Evolutionary conservation across 2,888 invertebrate species (phyloP).

Genomic region (Pycnomerus fuliginosus): DNA sequence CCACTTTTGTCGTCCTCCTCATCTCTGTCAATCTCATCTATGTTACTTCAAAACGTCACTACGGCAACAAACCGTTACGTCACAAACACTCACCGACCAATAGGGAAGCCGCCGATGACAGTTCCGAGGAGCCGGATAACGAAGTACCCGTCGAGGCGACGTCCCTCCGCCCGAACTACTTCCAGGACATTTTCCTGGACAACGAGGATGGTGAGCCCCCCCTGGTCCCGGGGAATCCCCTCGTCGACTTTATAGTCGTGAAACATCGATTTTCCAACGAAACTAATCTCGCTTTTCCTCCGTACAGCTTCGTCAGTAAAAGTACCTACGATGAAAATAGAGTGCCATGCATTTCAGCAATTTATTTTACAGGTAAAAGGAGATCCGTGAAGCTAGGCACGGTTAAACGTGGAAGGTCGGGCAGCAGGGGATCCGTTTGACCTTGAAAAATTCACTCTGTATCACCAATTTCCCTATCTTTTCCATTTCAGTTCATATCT

Average conservation of each 20-base stretch:
- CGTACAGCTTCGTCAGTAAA: slow-evolving; percentile 5
- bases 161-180: slow-evolving; percentile 1
- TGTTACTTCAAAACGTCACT: too few relatives aligned
- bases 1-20: too few relatives aligned
- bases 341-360: neutral
- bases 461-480: too few relatives aligned
- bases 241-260: slow-evolving; percentile 15
- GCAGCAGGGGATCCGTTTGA: too few relatives aligned
- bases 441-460: too few relatives aligned
- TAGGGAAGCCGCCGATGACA: slow-evolving; percentile 56
- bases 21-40: too few relatives aligned
- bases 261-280: slow-evolving; percentile 19
- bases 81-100: too few relatives aligned
- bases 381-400: slow-evolving; percentile 18
- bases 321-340: slow-evolving; percentile 2
- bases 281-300: slow-evolving; percentile 13
- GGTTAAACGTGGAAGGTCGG: too few relatives aligned
- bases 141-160: slow-evolving; percentile 4
- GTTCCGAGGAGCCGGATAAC: slow-evolving; percentile 5
- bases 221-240: neutral
- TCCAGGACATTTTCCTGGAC: slow-evolving; percentile 7
- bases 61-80: too few relatives aligned
- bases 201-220: slow-evolving; percentile 1
- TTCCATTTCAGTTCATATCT: too few relatives aligned
- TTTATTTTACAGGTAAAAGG: slow-evolving; percentile 8